Evolutionary conservation across 1,140 invertebrate genomes (phyloP), one percentile per base, ranked within the genome.

Genomic region (Zaprionus nigranus): DNA sequence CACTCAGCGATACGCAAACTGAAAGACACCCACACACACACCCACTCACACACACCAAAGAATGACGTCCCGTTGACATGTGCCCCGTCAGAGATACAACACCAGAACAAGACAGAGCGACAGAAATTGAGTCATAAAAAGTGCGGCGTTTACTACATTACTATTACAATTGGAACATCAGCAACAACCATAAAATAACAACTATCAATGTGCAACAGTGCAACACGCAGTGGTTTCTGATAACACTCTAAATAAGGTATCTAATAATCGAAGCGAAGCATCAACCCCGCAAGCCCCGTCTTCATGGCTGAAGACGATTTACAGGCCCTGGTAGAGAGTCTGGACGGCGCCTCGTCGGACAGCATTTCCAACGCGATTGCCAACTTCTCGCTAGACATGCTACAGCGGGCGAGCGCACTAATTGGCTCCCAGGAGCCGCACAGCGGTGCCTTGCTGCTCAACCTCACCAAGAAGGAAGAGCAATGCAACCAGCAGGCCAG

Each of bases 311-410:
- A 88, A 51, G 85, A 84, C 36, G 90, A 91, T 60, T 75, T 86
- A 62, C 75, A 78, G 57, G 80, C 82, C 9, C 56, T 91, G 49
- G 82, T 91, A 53, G 82, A 91, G 34, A 83, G 82, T 57, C 75
- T 91, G 69, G 72, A 78, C 38, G 77, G 73, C 61, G 67, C 69
- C 57, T 69, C 80, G 30, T 72, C 67, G 24, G 81, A 82, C 56
- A 72, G 82, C 36, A 62, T 84, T 59, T 79, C 72, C 53, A 83
- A 77, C 64, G 74, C 74, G 43, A 79, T 91, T 70, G 81, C 88
- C 28, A 91, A 90, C 77, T 90, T 90, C 63, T 91, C 90, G 56
- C 54, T 90, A 60, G 90, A 91, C 60, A 83, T 86, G 80, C 64
- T 91, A 49, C 71, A 91, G 58, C 73, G 76, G n/a, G 88, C 90